A percentile compares a stretch with the other conserved stretches of the same genome.
Conservation (phyloP, 2,797 vertebrate genomes). For the Podarcis lilfordi region DNA sequence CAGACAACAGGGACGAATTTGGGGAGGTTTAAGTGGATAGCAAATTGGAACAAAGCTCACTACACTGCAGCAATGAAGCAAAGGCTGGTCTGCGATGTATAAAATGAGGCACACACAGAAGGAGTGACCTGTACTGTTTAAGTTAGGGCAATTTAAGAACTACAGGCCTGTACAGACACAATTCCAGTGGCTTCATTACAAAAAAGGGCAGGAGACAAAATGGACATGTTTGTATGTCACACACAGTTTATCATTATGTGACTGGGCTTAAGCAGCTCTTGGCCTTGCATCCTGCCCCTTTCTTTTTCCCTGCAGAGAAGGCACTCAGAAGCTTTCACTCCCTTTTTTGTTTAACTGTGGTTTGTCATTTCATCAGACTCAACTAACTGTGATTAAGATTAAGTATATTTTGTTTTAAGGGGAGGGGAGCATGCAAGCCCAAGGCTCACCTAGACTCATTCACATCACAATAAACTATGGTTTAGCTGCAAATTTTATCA, state of each 20-base stretch:
- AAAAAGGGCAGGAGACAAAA: background rate
- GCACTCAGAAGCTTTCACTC: no score
- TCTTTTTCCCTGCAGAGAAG: no score
- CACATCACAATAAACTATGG: background rate
- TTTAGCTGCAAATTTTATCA: background rate
- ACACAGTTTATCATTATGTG: no score
- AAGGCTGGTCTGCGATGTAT: background rate
- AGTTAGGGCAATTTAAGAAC: background rate
- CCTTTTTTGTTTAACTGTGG: no score
- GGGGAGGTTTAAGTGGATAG: background rate
- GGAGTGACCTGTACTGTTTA: background rate
- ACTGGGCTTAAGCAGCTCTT: no score
- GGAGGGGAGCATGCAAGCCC: background rate
- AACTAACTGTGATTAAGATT: no score
- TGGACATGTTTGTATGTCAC: no score
- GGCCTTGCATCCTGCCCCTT: no score
- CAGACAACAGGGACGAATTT: constrained; percentile 7
- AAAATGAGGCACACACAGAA: background rate
- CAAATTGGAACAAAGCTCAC: background rate
- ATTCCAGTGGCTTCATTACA: background rate
- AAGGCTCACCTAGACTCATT: background rate
- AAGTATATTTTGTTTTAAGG: background rate
- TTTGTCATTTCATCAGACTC: no score
- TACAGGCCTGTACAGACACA: background rate
- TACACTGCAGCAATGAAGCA: background rate